A percentile compares a stretch with the other conserved stretches of the same genome.
Conservation (phyloP, 2,797 vertebrate genomes). For the Eidolon dupreanum region DNA sequence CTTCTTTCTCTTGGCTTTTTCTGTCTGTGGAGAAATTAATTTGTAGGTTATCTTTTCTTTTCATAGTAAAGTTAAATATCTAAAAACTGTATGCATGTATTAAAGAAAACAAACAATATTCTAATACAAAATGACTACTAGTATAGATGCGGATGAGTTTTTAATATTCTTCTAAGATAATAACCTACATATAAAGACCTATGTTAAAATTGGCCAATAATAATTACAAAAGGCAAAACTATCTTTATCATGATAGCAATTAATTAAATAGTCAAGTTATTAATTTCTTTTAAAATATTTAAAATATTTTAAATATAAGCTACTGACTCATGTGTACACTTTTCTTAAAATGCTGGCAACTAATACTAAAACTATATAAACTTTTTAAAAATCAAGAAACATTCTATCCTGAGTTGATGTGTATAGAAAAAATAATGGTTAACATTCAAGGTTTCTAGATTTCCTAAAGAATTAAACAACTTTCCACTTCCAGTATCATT, state of each 20-base stretch:
- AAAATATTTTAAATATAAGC: conserved; percentile 31
- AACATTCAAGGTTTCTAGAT: neutral
- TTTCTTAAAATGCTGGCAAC: conserved; percentile 11
- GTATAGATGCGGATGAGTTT: conserved; percentile 13
- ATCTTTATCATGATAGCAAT: conserved; percentile 52
- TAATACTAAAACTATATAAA: neutral
- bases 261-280: conserved; percentile 49
- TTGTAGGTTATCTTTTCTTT: conserved; percentile 78
- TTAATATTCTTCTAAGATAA: conserved; percentile 43
- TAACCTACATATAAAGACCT: neutral
- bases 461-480: neutral
- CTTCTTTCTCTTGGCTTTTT: conserved; percentile 75
- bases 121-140: conserved; percentile 61
- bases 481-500: neutral
- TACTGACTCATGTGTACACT: neutral
- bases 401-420: neutral
- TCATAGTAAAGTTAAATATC: conserved; percentile 73
- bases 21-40: conserved; percentile 81
- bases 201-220: neutral
- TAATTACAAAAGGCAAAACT: conserved; percentile 53
- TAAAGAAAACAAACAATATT: conserved; percentile 72
- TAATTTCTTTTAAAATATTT: conserved; percentile 40
- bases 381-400: conserved; percentile 17
- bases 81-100: conserved; percentile 76
- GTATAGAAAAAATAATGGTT: neutral